Base-by-base conservation (phyloP, 2,888 invertebrate genomes). In the Stenurella melanura region DNA sequence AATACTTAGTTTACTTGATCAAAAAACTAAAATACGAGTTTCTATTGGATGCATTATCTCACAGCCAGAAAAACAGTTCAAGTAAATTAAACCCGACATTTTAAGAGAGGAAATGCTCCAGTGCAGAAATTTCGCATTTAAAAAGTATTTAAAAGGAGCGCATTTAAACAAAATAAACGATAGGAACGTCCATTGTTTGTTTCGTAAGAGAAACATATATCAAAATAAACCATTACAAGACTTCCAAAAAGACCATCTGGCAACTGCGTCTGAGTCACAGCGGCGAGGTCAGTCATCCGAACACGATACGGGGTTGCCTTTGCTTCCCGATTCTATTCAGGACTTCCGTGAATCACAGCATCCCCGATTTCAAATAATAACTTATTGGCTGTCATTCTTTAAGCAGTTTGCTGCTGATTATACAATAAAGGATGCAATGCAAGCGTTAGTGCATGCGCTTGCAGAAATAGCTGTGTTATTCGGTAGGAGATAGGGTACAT, bases 261-360 rank as follows among this genome's bases (percentile, higher is more conserved):
- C 70, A 70, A 70, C 70, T 38, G 69, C 69, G 70, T 38, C 58
- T 70, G 70, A 70, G 70, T 70, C 70, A 70, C 21, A n/a, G 17
- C 68, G 17, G 9, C 70, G 70, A 70, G 70, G 70, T 70, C 70
- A 70, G 70, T 70, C 70, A 70, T 70, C 70, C 60, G 69, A 57
- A 17, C 1, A 26, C 10, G 69, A 17, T 17, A 30, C 68, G 34
- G 60, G 34, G 60, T 18, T 19, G 57, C 30, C 30, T 30, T 30
- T 30, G 38, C 18, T 70, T 42, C 70, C 70, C 60, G 70, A 60
- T 70, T 21, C 19, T 30, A 56, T 56, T 57, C 69, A 34, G 69
- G 69, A 58, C 30, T 58, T 34, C 57, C 69, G 68, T n/a, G 54
- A 54, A 56, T 63, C 63, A 17, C 68, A 54, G n/a, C 42, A 12